Percentiles rank a stretch among this genome's conserved stretches.
Conservation (phyloP, 2,888 invertebrate species). For the Pristionchus fissidentatus region DNA sequence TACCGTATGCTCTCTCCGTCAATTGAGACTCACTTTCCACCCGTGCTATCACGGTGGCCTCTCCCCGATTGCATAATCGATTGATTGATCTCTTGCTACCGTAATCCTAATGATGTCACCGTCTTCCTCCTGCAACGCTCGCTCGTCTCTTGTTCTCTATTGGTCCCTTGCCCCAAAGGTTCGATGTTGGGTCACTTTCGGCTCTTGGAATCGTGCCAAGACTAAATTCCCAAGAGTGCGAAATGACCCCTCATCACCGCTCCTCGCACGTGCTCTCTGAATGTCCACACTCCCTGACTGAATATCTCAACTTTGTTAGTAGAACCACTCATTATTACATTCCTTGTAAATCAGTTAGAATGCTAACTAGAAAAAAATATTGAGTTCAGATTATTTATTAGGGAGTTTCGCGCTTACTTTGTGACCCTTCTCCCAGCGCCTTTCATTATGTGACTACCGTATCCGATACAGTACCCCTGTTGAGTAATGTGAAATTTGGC, state of each 20-base stretch:
- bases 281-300: constrained; percentile 13
- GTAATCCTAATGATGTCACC: neutral
- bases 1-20: neutral
- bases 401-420: too few species aligned
- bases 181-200: neutral
- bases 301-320: neutral
- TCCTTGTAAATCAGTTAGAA: neutral
- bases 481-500: too few species aligned
- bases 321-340: neutral
- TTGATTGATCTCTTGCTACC: constrained; percentile 1
- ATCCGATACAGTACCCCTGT: neutral
- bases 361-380: neutral
- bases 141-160: constrained; percentile 37
- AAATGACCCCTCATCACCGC: constrained; percentile 16
- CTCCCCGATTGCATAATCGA: neutral
- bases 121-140: neutral
- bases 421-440: neutral
- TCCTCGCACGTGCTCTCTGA: neutral
- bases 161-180: constrained; percentile 2
- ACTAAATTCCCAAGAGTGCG: neutral
- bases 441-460: neutral
- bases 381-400: constrained; percentile 28
- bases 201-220: neutral
- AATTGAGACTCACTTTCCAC: constrained; percentile 12
- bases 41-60: neutral